Base-by-base conservation (phyloP, 2,113 vertebrate species). In the Zapornia atra region DNA sequence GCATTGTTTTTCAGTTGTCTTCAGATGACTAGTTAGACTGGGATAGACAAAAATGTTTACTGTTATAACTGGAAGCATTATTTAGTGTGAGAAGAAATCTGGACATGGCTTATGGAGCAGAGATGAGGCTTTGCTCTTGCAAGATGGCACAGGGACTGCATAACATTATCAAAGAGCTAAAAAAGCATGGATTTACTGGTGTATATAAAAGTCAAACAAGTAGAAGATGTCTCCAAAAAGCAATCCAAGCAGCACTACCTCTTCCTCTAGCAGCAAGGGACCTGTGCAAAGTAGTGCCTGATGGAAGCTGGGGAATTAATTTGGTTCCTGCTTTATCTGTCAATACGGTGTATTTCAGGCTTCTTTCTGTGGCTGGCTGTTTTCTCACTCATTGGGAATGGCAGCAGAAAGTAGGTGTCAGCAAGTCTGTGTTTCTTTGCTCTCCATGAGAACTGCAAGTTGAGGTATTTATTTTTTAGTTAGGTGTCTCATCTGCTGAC, bases 1-100 rank as follows among this genome's bases (percentile, higher is more conserved):
- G 46, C 44, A n/a, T 60, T 51, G 11, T 44, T 94, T 94, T 92
- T 71, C 40, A 56, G 34, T 3, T 56, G 4, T 83, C 63, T 61
- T 73, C 51, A 68, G 38, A 69, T 7, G 14, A 44, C 33, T 64
- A 56, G 14, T 64, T 90, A 57, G 26, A 40, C 48, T 48, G 71
- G 40, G 26, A 61, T 51, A 69, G 44, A 42, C 4, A 5, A 8
- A 72, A 34, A 22, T 92, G 42, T 34, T 86, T 69, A 19, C 31
- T 73, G 28, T 72, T 77, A 65, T 10, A 60, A 38, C 11, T 65
- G n/a, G 14, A 10, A 1, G 0, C 0, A 0, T 59, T 71, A 31
- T 40, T 63, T 56, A 83, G 24, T n/a, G 15, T 38, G 54, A 77
- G 57, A 64, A 85, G 61, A 59, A 71, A 70, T 48, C 36, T 65